Percentiles rank a stretch among this genome's conserved stretches.
These are phyloP conservation scores for Spilosoma lubricipeda DNA, from an alignment of 2,888 invertebrate species.

Conservation along the genomic window DNA sequence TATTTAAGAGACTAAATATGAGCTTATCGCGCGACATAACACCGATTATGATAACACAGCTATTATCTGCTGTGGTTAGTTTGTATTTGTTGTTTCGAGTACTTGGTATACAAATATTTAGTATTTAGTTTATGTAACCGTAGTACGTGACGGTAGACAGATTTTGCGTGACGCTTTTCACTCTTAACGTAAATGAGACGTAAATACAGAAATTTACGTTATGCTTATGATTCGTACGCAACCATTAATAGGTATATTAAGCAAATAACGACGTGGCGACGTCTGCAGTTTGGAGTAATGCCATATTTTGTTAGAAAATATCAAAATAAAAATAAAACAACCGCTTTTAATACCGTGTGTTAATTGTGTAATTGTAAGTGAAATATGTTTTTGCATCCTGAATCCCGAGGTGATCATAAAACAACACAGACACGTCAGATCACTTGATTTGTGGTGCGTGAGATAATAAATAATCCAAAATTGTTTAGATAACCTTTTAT, in stretches of 20 bases:
- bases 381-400: not conserved
- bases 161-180: not conserved
- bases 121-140: not conserved
- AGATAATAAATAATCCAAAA: not conserved
- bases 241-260: not conserved
- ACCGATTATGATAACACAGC: constrained; percentile 7
- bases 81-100: not conserved
- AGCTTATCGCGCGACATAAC: not conserved
- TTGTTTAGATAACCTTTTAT: not conserved
- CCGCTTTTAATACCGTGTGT: not conserved
- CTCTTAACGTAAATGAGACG: not conserved
- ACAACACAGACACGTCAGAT: not conserved
- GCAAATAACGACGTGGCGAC: not conserved
- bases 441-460: not conserved
- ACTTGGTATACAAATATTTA: not conserved
- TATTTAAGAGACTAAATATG: not conserved
- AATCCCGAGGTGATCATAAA: not conserved
- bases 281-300: not conserved
- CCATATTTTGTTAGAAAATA: not conserved
- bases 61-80: constrained; percentile 2
- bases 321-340: not conserved
- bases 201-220: not conserved
- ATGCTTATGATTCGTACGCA: not conserved
- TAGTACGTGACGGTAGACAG: not conserved
- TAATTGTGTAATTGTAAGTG: not conserved